Base-by-base conservation (phyloP, 64 coral and sea anemone species). In the Acropora yongei region DNA sequence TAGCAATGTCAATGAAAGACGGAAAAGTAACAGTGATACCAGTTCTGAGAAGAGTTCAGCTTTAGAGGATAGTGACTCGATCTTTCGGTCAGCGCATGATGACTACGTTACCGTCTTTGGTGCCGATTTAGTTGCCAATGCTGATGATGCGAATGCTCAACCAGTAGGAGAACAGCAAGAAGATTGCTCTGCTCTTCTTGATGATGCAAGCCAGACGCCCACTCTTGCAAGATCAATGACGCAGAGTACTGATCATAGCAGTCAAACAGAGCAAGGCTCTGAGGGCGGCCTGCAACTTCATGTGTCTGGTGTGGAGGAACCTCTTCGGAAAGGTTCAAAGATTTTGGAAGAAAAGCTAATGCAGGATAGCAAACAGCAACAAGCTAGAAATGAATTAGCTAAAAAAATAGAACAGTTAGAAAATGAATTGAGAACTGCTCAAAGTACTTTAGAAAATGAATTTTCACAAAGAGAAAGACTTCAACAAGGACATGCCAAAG, bases 21-120 rank as follows among this genome's bases (percentile, higher is more conserved):
- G 86, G 10, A 86, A 77, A 74, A 94, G 78, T 49, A 89, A 85
- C 30, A 94, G 95, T 74, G 95, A 94, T 13, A 87, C 82, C 58
- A 84, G 72, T 2, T 96, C 95, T 0, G 91, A 96, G 19, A 88
- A 69, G 41, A 96, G 92, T 68, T 93, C 95, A 1, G 87, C 49
- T 0, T 42, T 93, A 17, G 90, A 92, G 48, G 95, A 97, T 82
- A 97, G 92, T 65, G 95, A 97, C 73, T 49, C 91, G 8, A 82
- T 97, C 89, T 97, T 97, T 68, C 90, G 79, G 58, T 97, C 95
- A 49, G 95, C 95, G 0, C 93, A 97, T 74, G 95, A 97, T 20
- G 95, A 97, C 6, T 97, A 97, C 91, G 95, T 97, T 2, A 97
- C 95, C 17, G 95, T 97, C 8, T 89, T 87, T 78, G 95, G 82